Evolutionary conservation across 1,140 invertebrate species (phyloP), one percentile per base, ranked within the genome.

Genomic region (Trachymyrmex cornetzi): DNA sequence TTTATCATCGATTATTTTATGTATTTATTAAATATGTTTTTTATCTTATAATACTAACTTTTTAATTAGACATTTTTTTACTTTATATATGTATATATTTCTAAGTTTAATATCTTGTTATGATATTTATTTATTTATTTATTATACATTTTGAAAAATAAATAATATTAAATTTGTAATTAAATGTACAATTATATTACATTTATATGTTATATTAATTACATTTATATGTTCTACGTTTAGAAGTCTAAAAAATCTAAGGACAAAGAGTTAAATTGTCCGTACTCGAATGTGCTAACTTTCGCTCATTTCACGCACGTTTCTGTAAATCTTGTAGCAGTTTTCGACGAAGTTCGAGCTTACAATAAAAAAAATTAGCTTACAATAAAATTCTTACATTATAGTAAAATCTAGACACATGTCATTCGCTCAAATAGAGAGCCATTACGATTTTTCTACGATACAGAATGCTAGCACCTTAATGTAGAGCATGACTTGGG

Each of bases 391-490:
- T 24, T 38, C 12, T 24, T 55, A 50, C 6, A 16, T 64, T 71
- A 61, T 34, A 71, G 34, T 82, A 74, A 84, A 72, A 74, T 74
- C 38, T 84, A 81, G 66, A 34, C 50, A 27, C 66, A 27, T n/a
- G 75, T 27, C 34, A 77, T 9, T 48, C 38, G 77, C 50, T 81
- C 55, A 53, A 7, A 53, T 50, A 80, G 16, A 81, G 50, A 71
- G 30, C 64, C 55, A 57, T 16, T 81, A 55, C 79, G 22, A 71
- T 44, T 86, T 86, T 86, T 89, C 67, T 86, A 86, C 30, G 22
- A 89, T 14, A 75, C 14, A 27, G 50, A 22, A 85, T 24, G 48
- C 63, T 75, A 89, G 59, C 12, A 55, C 22, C 50, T 80, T 77
- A 71, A 80, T 48, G 48, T 89, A 84, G 57, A 80, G 34, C 64